These are phyloP conservation scores for Lagopus leucura DNA, from an alignment of 2,113 vertebrate species.

Conservation along the genomic window DNA sequence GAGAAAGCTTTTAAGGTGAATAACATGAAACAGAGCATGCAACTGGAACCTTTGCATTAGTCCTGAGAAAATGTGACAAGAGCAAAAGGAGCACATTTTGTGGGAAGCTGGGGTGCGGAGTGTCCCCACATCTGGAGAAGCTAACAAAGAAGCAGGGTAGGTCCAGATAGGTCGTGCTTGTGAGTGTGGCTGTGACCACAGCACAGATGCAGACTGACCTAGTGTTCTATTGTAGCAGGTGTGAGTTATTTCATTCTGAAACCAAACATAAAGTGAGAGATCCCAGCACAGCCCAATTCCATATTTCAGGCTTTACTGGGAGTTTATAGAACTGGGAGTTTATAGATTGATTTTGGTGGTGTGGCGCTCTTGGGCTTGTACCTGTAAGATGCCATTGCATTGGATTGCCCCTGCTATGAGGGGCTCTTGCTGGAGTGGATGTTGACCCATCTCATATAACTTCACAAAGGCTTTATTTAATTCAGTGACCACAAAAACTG, in stretches of 20 bases:
- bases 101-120: background rate
- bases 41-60: background rate
- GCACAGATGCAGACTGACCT: background rate
- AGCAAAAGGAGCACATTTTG: background rate
- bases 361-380: background rate
- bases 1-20: background rate
- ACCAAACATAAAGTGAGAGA: background rate
- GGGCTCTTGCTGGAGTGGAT: background rate
- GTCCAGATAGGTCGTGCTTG: background rate
- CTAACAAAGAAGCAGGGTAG: background rate
- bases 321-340: background rate
- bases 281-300: background rate
- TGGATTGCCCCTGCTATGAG: background rate
- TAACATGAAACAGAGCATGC: background rate
- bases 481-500: conserved; percentile 11
- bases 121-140: background rate
- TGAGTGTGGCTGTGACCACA: rapidly evolving
- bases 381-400: background rate
- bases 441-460: background rate
- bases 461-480: conserved; percentile 9
- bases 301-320: background rate
- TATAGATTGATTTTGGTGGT: background rate
- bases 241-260: background rate
- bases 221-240: background rate
- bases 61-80: background rate